Base-by-base conservation (phyloP, 2,888 invertebrate species). In the Ctenicera cuprea region DNA sequence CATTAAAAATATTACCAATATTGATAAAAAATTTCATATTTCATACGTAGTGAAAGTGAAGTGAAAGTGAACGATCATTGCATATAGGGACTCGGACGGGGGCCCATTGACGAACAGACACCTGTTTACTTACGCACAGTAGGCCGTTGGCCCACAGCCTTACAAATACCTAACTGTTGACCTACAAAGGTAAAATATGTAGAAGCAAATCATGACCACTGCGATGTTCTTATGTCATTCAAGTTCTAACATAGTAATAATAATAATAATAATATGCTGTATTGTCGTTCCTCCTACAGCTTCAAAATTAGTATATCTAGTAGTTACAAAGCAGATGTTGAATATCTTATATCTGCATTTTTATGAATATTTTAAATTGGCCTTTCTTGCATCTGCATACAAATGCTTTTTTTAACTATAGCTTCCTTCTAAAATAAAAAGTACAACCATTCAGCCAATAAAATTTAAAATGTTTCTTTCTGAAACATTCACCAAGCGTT, bases 41-140 rank as follows among this genome's bases (percentile, higher is more conserved):
- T 22, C 57, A 64, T 41, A 50, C 22, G 18, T 57, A 71, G 71
- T 71, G 71, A 71, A 71, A 71, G 71, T 65, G 59, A 71, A 66
- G 71, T 71, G 71, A 71, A 71, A 71, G 71, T 71, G 18, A 43
- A 54, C 30, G 52, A 50, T 9, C 38, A n/a, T 11, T 18, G 45
- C 14, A 43, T 18, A 43, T 45, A 67, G 16, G 38, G 30, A 20
- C 16, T 20, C 54, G 9, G 30, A 41, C 43, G n/a, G 22, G 54
- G 26, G 16, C 38, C 33, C 41, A 69, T 69, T 69, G 61, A 69
- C 59, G 38, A 37, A 41, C n/a, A 12, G 26, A 62, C 69, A 69
- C 61, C 69, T 69, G 69, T 61, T 69, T 50, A 18, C 30, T 69
- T 50, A 18, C 30, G 43, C 48, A 26, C 30, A 30, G 59, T 14